phyloP scores from a whole-genome alignment of 2,888 invertebrate species.

The Ochropleura plecta region DNA sequence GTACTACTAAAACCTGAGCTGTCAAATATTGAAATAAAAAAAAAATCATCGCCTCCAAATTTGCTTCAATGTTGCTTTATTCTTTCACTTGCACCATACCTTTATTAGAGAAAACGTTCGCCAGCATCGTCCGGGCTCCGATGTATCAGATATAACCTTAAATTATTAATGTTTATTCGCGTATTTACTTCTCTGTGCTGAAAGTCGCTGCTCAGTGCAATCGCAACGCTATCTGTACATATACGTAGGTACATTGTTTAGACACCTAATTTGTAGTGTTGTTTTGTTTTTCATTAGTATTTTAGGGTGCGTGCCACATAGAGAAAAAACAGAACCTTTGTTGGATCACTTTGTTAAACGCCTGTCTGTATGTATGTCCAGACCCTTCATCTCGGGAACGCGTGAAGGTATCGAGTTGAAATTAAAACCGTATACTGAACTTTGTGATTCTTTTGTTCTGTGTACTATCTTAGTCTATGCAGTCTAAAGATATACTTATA shows the following conservation, averaged over 20 bases:
- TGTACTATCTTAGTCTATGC: too few relatives aligned
- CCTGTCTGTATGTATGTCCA: too few relatives aligned
- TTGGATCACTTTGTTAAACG: too few relatives aligned
- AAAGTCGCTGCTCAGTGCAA: conserved; percentile 53
- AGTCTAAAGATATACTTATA: too few relatives aligned
- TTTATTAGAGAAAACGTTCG: conserved; percentile 65
- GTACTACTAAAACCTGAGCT: not conserved
- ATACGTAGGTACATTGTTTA: not conserved
- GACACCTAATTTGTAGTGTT: conserved; percentile 3
- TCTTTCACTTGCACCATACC: conserved; percentile 34
- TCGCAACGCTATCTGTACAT: conserved; percentile 31
- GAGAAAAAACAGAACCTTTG: too few relatives aligned
- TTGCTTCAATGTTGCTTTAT: not conserved
- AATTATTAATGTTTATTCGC: conserved; percentile 80
- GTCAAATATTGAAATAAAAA: not conserved
- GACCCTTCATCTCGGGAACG: too few relatives aligned
- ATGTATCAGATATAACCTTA: conserved; percentile 78
- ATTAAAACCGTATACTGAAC: too few relatives aligned
- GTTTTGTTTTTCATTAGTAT: not conserved
- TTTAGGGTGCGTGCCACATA: too few relatives aligned
- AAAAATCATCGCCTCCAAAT: not conserved
- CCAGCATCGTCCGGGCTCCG: conserved; percentile 68
- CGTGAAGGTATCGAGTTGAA: too few relatives aligned
- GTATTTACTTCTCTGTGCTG: conserved; percentile 68
- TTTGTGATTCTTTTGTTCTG: too few relatives aligned